A percentile compares a stretch with the other conserved stretches of the same genome.
Conservation (phyloP, 2,888 invertebrate species). For the Chrysolina haemoptera region DNA sequence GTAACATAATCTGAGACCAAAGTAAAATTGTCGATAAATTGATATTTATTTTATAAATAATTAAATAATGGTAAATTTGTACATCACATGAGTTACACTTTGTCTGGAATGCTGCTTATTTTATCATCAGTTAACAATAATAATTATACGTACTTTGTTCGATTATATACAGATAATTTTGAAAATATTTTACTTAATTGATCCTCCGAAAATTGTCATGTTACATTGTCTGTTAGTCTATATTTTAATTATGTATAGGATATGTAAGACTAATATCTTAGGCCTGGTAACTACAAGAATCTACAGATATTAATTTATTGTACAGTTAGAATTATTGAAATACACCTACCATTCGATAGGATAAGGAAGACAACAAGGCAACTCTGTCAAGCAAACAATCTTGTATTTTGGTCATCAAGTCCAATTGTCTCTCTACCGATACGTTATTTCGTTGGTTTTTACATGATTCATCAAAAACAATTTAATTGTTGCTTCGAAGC, state of each 20-base stretch:
- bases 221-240: slow-evolving; percentile 46
- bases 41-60: slow-evolving; percentile 48
- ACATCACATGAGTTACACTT: slow-evolving; percentile 61
- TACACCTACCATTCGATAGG: slow-evolving; percentile 41
- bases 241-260: slow-evolving; percentile 48
- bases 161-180: slow-evolving; percentile 52
- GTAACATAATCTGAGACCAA: slow-evolving; percentile 28
- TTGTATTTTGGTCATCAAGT: slow-evolving; percentile 39
- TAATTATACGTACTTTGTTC: slow-evolving; percentile 48
- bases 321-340: slow-evolving; percentile 42
- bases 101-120: slow-evolving; percentile 52
- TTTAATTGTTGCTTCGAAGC: neutral
- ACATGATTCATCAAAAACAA: slow-evolving; percentile 18
- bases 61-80: slow-evolving; percentile 58
- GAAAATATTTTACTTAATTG: slow-evolving; percentile 55
- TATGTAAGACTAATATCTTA: slow-evolving; percentile 53
- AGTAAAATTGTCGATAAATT: slow-evolving; percentile 34
- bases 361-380: slow-evolving; percentile 68
- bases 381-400: slow-evolving; percentile 54
- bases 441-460: neutral
- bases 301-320: slow-evolving; percentile 45
- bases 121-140: slow-evolving; percentile 52
- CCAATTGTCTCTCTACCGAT: slow-evolving; percentile 38
- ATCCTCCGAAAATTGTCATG: slow-evolving; percentile 53
- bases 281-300: slow-evolving; percentile 56